These are phyloP conservation scores for Ctenosaura bakeri DNA, from an alignment of 2,797 vertebrate species.

Conservation along the genomic window DNA sequence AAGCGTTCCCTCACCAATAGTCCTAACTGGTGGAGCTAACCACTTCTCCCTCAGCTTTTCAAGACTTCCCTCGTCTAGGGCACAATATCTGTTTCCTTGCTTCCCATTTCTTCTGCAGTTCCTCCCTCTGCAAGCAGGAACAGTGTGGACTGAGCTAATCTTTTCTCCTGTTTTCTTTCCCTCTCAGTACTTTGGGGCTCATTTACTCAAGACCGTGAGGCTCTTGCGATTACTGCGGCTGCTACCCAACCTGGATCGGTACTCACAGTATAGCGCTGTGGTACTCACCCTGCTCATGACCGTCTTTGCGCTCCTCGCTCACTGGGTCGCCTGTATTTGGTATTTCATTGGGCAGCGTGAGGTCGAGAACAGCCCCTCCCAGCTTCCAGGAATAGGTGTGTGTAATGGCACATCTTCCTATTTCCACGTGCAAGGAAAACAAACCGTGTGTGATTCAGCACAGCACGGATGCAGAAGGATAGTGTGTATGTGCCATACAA, in stretches of 20 bases:
- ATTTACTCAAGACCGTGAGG: slow-evolving; percentile 89
- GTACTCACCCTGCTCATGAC: slow-evolving; percentile 91
- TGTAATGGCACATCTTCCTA: not conserved
- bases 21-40: not conserved
- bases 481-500: too few relatives aligned
- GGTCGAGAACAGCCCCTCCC: slow-evolving; percentile 82
- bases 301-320: slow-evolving; percentile 89
- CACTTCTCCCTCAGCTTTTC: not conserved
- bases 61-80: not conserved
- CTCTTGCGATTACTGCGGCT: slow-evolving; percentile 86
- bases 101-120: not conserved
- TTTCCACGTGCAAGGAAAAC: too few relatives aligned
- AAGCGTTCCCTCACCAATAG: not conserved
- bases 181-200: slow-evolving; percentile 87
- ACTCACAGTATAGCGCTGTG: slow-evolving; percentile 90
- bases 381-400: slow-evolving; percentile 87
- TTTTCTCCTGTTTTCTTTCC: not conserved
- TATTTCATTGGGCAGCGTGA: slow-evolving; percentile 89
- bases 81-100: too few relatives aligned
- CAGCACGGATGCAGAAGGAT: too few relatives aligned
- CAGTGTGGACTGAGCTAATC: not conserved
- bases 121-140: not conserved
- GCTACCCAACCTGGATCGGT: slow-evolving; percentile 89
- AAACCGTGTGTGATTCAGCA: not conserved
- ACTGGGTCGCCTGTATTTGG: slow-evolving; percentile 92